phyloP scores from a whole-genome alignment of 2,113 vertebrate species.

The Narcine bancroftii region DNA sequence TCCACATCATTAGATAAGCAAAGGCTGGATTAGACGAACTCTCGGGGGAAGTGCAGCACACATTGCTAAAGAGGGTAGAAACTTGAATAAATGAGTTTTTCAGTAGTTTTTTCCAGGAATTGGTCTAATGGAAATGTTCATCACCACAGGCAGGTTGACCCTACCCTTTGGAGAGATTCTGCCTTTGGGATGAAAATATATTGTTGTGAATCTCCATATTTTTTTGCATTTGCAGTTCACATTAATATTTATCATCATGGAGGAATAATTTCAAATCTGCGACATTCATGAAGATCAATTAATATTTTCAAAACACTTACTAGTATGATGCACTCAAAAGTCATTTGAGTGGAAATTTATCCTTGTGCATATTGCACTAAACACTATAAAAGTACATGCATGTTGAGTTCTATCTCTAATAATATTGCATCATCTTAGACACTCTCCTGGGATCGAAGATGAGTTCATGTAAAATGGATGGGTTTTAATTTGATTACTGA shows the following conservation, averaged over 20 bases:
- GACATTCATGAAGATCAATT: not conserved
- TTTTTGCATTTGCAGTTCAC: not conserved
- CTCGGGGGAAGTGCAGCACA: not conserved
- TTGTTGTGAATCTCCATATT: not conserved
- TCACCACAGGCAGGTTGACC: not conserved
- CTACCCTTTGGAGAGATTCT: not conserved
- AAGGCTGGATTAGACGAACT: constrained; percentile 20
- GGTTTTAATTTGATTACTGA: no score
- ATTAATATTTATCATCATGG: not conserved
- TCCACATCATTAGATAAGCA: constrained; percentile 33
- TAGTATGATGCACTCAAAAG: not conserved
- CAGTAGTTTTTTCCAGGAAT: not conserved
- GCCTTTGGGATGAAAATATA: not conserved
- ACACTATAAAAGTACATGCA: no score
- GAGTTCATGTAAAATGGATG: no score
- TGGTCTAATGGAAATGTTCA: not conserved
- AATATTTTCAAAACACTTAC: not conserved
- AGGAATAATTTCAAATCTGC: not conserved
- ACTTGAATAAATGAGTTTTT: not conserved
- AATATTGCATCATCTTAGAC: no score
- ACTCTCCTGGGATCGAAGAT: no score
- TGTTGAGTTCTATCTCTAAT: not conserved
- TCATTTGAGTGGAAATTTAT: not conserved
- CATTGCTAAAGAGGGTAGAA: not conserved
- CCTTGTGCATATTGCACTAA: no score